Base-by-base conservation (phyloP, 1,140 invertebrate genomes). In the Cepaea nemoralis region DNA sequence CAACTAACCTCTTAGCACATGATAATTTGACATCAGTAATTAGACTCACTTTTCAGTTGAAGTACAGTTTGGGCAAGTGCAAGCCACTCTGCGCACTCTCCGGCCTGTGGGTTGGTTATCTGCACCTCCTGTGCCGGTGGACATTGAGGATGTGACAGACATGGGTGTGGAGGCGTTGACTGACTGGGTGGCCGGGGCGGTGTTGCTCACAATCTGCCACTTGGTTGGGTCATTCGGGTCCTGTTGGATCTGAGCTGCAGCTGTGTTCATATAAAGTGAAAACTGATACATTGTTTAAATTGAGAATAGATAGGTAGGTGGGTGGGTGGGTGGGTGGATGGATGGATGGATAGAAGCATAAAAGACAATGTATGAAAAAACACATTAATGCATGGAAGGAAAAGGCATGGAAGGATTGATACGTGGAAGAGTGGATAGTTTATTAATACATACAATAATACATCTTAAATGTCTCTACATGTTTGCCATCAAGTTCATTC, bases 31-130 rank as follows among this genome's bases (percentile, higher is more conserved):
- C 8, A 55, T 10, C n/a, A 37, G 35, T 14, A 22, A 37, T 22
- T 35, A 24, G 33, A 59, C 94, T 93, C 94, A 95, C 88, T 90
- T 88, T 82, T 91, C 88, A 1, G 95, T 95, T 86, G 97, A 96
- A 69, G 95, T 94, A 90, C 98, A 99, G 91, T 99, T 99, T 0
- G 98, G 98, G 92, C 98, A 99, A 0, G 97, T 98, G 91, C 98
- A 99, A 14, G 97, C 97, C 1, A 99, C 96, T 50, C 98, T 92
- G 79, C 97, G 91, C 10, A 95, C 88, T 33, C 95, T 90, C 67
- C 88, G 84, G 79, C 84, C 89, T 67, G 84, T 87, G 35, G 87
- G 77, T 77, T 77, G 86, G 33, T 80, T 87, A 81, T 50, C 74
- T 14, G 83, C 12, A n/a, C 69, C 24, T 39, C 77, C 77, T 66